Base-by-base conservation (phyloP, 2,113 vertebrate species). In the Tylochromis polylepis region DNA sequence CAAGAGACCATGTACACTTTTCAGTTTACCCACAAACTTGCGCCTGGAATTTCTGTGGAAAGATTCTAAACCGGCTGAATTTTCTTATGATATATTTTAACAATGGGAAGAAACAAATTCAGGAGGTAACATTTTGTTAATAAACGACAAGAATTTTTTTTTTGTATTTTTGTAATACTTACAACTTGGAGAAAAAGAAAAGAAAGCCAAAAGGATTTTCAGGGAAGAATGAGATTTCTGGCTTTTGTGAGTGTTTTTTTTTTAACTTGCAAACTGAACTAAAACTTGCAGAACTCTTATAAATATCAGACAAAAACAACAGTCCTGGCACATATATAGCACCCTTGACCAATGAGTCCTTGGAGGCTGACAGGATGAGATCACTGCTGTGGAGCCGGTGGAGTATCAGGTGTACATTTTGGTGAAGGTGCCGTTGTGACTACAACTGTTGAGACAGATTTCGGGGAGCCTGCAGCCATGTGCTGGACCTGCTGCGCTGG, bases 381-480 rank as follows among this genome's bases (percentile, higher is more conserved):
- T 94, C 89, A 95, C 84, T 94, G 91, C 20, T 93, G 90, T 9
- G 92, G 92, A 43, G 94, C 84, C 4, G 96, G 97, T 1, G 97
- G 97, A 29, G 97, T 97, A 60, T 99, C 98, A 3, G 97, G 97
- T 1, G 95, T 92, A 94, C 96, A 96, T 83, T 98, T 99, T 49
- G 97, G 96, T 22, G 99, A 98, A 0, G 98, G 97, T 4, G 97
- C 95, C 7, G 98, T 98, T 22, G 98, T 99, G 89, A 99, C 98
- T 1, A 99, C 98, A 14, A 99, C 98, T 1, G 98, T 98, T 77
- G 99, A 99, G 24, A 99, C 96, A 0, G 98, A 97, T 94, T 99
- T 99, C 5, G 97, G 96, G 34, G 98, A 96, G 65, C 96, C 94
- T 14, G 98, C 91, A 1, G 97, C 97, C 6, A 98, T 96, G 91